These are phyloP conservation scores for Apostichopus parvimensis DNA, from an alignment of 35 echinoderm and acorn worm genomes.

Conservation along the genomic window DNA sequence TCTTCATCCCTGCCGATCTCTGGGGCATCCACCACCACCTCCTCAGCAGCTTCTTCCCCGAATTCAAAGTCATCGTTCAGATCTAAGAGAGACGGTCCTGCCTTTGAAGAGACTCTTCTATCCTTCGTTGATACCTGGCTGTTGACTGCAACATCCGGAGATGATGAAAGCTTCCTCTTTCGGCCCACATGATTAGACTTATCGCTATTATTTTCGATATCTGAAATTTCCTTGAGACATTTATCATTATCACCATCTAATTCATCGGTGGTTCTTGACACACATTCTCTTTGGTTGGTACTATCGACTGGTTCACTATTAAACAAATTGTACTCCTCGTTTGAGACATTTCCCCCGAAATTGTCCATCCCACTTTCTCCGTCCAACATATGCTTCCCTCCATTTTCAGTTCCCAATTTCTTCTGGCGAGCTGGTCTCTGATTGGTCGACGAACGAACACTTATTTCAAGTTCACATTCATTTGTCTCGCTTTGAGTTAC, in stretches of 20 bases:
- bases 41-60: slow-evolving; percentile 17
- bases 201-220: not conserved
- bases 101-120: not conserved
- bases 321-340: no score
- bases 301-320: no score
- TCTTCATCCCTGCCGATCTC: not conserved
- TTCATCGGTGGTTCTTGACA: no score
- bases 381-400: no score
- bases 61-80: slow-evolving; percentile 41
- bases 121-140: not conserved
- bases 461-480: no score
- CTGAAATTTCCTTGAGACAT: not conserved
- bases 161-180: slow-evolving; percentile 4
- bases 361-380: no score
- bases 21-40: not conserved
- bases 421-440: no score
- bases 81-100: slow-evolving; percentile 19
- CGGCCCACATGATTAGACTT: not conserved
- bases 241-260: not conserved
- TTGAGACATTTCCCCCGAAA: no score
- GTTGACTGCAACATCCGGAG: not conserved
- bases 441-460: no score
- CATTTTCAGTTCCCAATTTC: no score
- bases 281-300: no score
- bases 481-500: no score